Percentiles rank a stretch among this genome's conserved stretches.
Conservation (phyloP, 2,113 vertebrate genomes). For the Ptychochromis oligacanthus region DNA sequence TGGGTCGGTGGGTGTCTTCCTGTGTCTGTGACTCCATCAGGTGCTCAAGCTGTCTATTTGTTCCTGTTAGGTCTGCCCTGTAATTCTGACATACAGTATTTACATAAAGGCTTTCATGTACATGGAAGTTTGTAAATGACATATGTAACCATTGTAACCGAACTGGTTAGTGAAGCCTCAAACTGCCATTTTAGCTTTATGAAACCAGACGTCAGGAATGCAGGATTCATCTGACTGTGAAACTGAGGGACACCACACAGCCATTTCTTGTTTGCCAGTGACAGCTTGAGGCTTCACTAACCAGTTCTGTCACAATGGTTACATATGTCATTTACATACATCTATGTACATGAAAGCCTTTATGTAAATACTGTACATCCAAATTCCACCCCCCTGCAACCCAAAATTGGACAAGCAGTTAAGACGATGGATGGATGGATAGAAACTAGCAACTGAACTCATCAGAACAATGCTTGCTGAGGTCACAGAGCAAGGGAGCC, state of each 20-base stretch:
- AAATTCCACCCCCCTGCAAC: no score
- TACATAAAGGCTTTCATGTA: background rate
- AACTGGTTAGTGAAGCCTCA: background rate
- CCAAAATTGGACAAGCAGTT: no score
- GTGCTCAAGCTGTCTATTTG: background rate
- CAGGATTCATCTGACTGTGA: background rate
- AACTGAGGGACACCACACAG: background rate
- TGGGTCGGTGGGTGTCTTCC: background rate
- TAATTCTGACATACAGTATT: background rate
- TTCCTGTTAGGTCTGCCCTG: background rate
- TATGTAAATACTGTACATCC: background rate
- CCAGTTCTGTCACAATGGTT: no score
- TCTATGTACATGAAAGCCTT: background rate
- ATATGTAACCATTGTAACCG: background rate
- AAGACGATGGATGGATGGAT: no score
- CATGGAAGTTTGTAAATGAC: background rate
- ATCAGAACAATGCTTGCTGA: no score
- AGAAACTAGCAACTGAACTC: no score
- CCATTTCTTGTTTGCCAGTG: background rate
- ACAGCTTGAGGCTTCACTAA: background rate
- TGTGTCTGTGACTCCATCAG: background rate
- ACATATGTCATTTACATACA: fast-evolving
- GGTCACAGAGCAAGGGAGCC: no score
- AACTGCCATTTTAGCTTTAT: background rate
- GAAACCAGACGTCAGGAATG: background rate